These are phyloP conservation scores for Andinoacara biseriatus DNA, from an alignment of 2,113 vertebrate species.

Conservation along the genomic window DNA sequence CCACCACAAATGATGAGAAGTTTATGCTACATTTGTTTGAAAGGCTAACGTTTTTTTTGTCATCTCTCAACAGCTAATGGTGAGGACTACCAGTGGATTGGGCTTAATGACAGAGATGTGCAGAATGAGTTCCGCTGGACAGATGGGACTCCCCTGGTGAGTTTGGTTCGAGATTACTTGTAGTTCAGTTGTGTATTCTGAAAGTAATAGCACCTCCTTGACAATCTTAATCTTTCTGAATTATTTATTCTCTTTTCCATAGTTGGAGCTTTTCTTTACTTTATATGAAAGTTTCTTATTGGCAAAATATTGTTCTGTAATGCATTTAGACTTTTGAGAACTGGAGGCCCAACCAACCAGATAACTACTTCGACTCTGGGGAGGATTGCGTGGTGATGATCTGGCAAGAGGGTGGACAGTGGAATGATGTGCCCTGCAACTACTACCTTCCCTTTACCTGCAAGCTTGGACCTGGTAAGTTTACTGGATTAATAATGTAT, in stretches of 20 bases:
- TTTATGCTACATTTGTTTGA: not conserved
- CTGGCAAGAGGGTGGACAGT: constrained; percentile 91
- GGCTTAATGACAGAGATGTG: constrained; percentile 89
- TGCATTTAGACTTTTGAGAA: constrained; percentile 87
- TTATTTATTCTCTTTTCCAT: not conserved
- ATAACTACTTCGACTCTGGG: constrained; percentile 89
- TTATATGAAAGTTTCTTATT: not conserved
- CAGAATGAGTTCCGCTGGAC: constrained; percentile 95
- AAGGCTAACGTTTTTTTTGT: not conserved
- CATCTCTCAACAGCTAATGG: constrained; percentile 79
- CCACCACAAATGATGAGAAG: not conserved
- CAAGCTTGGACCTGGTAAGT: constrained; percentile 90
- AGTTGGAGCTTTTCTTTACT: not conserved
- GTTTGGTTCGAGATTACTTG: constrained; percentile 26
- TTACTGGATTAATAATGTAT: not conserved
- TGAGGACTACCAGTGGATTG: constrained; percentile 96
- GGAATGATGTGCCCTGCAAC: constrained; percentile 96
- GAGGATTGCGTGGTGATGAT: constrained; percentile 97
- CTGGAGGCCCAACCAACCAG: constrained; percentile 94
- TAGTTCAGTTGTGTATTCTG: not conserved
- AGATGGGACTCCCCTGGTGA: constrained; percentile 89
- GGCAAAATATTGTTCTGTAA: not conserved
- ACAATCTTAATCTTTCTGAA: not conserved
- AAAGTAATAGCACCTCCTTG: not conserved
- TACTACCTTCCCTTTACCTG: constrained; percentile 96